These are phyloP conservation scores for Gobiocypris rarus DNA, from an alignment of 2,113 vertebrate genomes.

Conservation along the genomic window DNA sequence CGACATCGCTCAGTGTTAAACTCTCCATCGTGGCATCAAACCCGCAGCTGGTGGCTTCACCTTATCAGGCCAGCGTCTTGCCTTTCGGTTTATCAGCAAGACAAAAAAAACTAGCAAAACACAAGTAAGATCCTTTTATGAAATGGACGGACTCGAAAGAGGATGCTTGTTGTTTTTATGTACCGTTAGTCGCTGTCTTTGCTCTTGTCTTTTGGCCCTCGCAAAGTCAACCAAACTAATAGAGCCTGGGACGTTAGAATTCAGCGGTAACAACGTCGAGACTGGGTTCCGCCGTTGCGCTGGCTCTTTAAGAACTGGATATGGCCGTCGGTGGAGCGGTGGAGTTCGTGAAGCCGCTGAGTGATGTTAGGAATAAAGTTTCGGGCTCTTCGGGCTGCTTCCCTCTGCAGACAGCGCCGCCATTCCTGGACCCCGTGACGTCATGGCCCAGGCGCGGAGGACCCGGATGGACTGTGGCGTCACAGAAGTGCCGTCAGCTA, in stretches of 20 bases:
- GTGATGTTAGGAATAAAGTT: constrained; percentile 77
- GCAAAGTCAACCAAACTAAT: constrained; percentile 53
- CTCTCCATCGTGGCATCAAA: constrained; percentile 84
- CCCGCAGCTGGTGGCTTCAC: constrained; percentile 26
- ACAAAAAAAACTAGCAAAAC: constrained; percentile 23
- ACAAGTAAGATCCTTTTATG: not conserved
- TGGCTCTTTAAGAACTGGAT: constrained; percentile 45
- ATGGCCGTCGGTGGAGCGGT: constrained; percentile 10
- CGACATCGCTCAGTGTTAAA: constrained; percentile 91
- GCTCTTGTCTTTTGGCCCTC: constrained; percentile 61
- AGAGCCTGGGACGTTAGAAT: constrained; percentile 18
- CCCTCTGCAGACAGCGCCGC: constrained; percentile 77
- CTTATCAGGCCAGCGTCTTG: constrained; percentile 31
- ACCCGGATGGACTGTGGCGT: constrained; percentile 56
- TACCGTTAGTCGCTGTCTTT: constrained; percentile 26
- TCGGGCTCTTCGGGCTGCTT: constrained; percentile 76
- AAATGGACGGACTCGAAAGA: constrained; percentile 68
- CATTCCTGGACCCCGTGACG: constrained; percentile 74
- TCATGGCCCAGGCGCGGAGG: constrained; percentile 46
- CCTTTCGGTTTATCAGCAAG: not conserved
- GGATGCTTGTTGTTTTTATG: not conserved
- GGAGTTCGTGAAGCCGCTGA: constrained; percentile 45
- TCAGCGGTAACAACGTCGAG: not conserved
- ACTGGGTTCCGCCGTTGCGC: constrained; percentile 54
- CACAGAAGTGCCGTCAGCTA: not conserved